phyloP scores from a whole-genome alignment of 2,797 vertebrate species.

The Thamnophis elegans region DNA sequence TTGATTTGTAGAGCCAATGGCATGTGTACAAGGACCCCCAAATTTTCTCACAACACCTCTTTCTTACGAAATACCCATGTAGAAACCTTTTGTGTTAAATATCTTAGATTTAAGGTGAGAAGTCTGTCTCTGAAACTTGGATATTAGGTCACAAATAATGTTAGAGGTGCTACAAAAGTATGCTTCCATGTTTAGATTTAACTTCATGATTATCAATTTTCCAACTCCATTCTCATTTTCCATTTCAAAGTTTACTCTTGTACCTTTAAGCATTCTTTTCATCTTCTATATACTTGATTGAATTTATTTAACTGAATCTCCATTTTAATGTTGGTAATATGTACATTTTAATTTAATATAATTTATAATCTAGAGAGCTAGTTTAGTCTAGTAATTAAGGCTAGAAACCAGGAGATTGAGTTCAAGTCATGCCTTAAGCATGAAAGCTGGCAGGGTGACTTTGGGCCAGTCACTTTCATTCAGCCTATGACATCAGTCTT shows the following conservation, averaged over 20 bases:
- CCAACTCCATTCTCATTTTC: background rate
- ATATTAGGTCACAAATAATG: background rate
- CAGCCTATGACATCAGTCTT: background rate
- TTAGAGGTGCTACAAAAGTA: background rate
- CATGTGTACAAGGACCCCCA: background rate
- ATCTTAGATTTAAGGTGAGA: background rate
- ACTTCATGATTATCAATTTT: background rate
- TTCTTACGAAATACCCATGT: background rate
- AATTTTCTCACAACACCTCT: background rate
- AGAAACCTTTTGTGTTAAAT: background rate
- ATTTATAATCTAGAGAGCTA: background rate
- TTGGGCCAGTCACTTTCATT: background rate
- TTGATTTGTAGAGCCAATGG: background rate
- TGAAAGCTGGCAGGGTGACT: background rate
- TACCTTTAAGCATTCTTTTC: background rate
- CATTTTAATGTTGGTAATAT: background rate
- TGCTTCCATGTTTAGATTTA: background rate
- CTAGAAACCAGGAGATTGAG: no score
- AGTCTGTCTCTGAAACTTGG: background rate
- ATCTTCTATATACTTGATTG: background rate
- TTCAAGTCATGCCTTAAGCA: background rate
- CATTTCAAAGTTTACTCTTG: background rate
- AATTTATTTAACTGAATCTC: background rate
- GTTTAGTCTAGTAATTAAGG: background rate
- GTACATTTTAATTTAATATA: background rate